Base-by-base conservation (phyloP, 30 jellyfish, hydroid and myxozoan genomes). In the Aurelia aurita region DNA sequence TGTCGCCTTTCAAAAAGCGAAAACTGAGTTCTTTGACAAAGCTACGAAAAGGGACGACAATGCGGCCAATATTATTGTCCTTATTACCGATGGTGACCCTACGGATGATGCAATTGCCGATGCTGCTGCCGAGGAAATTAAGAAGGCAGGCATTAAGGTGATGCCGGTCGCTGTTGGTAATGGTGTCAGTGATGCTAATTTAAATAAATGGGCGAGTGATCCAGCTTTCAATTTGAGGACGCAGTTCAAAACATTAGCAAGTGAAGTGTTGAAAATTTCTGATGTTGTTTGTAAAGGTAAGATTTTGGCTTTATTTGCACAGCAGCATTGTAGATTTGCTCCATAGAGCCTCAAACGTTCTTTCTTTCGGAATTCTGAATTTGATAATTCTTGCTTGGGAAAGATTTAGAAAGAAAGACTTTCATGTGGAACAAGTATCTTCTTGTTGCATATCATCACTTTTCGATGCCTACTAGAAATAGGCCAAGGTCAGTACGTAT, bases 111-210 rank as follows among this genome's bases (percentile, higher is more conserved):
- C 49, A 45, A 51, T 29, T 9, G 90, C 70, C 20, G 90, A 46
- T 47, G 74, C 82, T 8, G 77, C 69, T 66, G 74, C 78, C 57
- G 39, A 32, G 66, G 59, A 46, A 28, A 26, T 71, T 16, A 86
- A 86, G 79, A 27, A 74, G 16, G 95, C 86, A 13, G 87, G 87
- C 51, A 64, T 86, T 54, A 66, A 68, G 18, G 47, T 88, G 14
- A 53, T 88, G 53, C 88, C 91, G 11, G 69, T 88, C 20, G 92
- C 87, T 18, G 54, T 88, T 88, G 97, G 97, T 6, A 57, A 69
- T 32, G 47, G 72, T 26, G 58, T 88, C 12, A 57, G 54, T 8
- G 92, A 78, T 28, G 69, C 7, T 12, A 54, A 35, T 34, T 82
- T 88, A 14, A 20, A 65, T n/a, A 44, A 67, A 26, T 88, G 97